Evolutionary conservation across 2,797 vertebrate genomes (phyloP).

Genomic region (Enteromius treurensis): DNA sequence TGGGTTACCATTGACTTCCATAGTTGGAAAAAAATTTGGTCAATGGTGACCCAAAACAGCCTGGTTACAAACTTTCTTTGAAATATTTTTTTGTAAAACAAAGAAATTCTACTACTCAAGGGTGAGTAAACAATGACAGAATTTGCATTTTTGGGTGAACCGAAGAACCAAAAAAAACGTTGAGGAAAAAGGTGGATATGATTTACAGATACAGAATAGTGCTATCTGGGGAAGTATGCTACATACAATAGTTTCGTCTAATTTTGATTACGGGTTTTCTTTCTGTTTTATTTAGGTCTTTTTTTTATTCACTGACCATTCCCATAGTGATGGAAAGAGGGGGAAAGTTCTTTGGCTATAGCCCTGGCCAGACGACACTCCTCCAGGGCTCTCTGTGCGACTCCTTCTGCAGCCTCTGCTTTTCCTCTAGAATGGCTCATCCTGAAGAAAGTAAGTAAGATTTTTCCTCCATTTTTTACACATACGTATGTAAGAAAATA

Average conservation of each 20-base stretch:
- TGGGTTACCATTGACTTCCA: too few relatives aligned
- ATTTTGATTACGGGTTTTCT: neutral
- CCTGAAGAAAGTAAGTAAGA: constrained; percentile 70
- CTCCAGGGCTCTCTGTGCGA: constrained; percentile 91
- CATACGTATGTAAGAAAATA: neutral
- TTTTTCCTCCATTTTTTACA: neutral
- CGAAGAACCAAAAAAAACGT: too few relatives aligned
- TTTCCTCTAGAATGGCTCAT: constrained; percentile 95
- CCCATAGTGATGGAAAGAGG: constrained; percentile 95
- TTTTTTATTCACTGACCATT: constrained; percentile 84
- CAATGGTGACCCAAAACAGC: too few relatives aligned
- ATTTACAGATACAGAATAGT: neutral
- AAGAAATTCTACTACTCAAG: too few relatives aligned
- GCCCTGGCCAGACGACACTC: constrained; percentile 93
- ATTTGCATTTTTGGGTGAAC: too few relatives aligned
- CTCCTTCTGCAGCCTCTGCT: constrained; percentile 90
- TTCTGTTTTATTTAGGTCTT: neutral
- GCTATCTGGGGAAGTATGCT: neutral
- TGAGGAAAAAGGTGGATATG: neutral
- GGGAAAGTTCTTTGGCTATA: constrained; percentile 98
- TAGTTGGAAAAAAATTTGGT: too few relatives aligned
- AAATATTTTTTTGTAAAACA: too few relatives aligned
- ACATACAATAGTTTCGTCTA: neutral
- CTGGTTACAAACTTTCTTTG: too few relatives aligned
- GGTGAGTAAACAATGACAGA: too few relatives aligned